phyloP scores from a whole-genome alignment of 92 coral and sea anemone genomes.

The Heteractis magnifica region DNA sequence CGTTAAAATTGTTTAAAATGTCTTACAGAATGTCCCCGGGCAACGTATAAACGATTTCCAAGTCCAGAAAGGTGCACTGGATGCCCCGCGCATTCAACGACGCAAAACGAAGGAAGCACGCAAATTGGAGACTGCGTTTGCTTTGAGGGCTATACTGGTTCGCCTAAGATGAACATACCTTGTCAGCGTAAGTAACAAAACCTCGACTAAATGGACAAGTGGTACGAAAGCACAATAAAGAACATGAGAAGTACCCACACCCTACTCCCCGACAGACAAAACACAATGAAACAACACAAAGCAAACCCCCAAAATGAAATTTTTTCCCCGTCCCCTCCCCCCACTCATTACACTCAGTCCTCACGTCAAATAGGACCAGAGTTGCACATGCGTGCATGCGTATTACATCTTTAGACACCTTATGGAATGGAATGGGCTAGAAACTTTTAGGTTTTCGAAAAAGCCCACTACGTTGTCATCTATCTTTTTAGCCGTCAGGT shows the following conservation, averaged over 20 bases:
- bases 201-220: neutral
- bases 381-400: no score
- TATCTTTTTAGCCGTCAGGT: slow-evolving; percentile 59
- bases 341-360: no score
- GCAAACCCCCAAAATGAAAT: no score
- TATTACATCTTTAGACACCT: no score
- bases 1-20: neutral
- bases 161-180: slow-evolving; percentile 37
- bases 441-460: no score
- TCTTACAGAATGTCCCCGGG: slow-evolving; percentile 64
- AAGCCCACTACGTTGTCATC: neutral
- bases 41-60: slow-evolving; percentile 67
- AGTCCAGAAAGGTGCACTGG: slow-evolving; percentile 64
- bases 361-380: no score
- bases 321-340: no score
- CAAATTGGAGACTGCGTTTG: slow-evolving; percentile 62
- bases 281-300: no score
- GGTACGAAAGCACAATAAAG: neutral
- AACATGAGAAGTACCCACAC: no score
- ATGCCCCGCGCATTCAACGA: slow-evolving; percentile 77
- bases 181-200: slow-evolving; percentile 64
- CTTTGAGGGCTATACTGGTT: slow-evolving; percentile 71
- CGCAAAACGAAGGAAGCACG: slow-evolving; percentile 60
- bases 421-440: no score
- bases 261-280: no score